Evolutionary conservation across 2,888 invertebrate genomes (phyloP).

Genomic region (Rosalia funebris): DNA sequence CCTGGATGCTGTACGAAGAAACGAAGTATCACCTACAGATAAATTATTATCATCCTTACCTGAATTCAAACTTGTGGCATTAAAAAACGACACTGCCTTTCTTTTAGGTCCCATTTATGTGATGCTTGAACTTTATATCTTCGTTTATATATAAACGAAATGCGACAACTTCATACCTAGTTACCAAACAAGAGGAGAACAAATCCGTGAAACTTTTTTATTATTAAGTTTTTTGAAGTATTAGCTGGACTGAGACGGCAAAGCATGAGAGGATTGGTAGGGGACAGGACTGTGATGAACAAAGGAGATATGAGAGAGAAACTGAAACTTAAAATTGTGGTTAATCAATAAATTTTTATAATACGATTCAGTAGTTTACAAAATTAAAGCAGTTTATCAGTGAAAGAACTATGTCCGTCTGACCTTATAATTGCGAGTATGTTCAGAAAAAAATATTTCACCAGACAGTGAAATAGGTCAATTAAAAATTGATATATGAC

Average conservation of each 20-base stretch:
- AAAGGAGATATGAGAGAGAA: too few relatives aligned
- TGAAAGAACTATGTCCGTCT: too few relatives aligned
- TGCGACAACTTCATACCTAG: constrained; percentile 8
- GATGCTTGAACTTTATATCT: constrained; percentile 4
- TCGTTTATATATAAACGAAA: constrained; percentile 10
- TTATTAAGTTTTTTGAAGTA: constrained; percentile 5
- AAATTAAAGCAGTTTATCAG: too few relatives aligned
- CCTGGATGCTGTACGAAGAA: neutral
- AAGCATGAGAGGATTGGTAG: too few relatives aligned
- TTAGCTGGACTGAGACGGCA: neutral
- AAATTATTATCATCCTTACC: neutral
- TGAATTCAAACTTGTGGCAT: neutral
- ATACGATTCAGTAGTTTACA: too few relatives aligned
- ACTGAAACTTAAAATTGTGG: too few relatives aligned
- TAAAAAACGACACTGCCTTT: neutral
- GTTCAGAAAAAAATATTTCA: too few relatives aligned
- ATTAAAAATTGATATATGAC: too few relatives aligned
- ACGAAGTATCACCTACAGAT: neutral
- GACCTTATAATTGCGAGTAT: too few relatives aligned
- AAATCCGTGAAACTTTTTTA: constrained; percentile 7
- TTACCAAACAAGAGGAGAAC: constrained; percentile 4
- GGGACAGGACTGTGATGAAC: too few relatives aligned
- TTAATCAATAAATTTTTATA: too few relatives aligned
- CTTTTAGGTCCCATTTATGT: constrained; percentile 4
- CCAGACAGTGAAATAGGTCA: too few relatives aligned